phyloP scores from a whole-genome alignment of 2,888 invertebrate species.

The Galerucella calmariensis region DNA sequence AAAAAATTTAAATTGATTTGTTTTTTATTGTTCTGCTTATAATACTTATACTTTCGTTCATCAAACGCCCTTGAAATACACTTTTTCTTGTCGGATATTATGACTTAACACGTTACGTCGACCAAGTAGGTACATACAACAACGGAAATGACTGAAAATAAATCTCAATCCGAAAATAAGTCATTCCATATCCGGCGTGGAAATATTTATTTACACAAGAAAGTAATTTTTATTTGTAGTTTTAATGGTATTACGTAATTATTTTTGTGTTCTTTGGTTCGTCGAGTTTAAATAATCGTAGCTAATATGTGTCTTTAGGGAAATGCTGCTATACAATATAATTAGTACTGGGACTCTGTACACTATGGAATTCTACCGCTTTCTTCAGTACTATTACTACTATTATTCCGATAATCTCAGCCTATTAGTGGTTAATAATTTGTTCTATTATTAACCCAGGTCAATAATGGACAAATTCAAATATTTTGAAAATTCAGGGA shows the following conservation, averaged over 20 bases:
- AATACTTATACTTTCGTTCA: not conserved
- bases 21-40: too few species aligned
- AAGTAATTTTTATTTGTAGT: conserved; percentile 30
- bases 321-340: not conserved
- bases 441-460: too few species aligned
- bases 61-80: not conserved
- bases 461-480: too few species aligned
- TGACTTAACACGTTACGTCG: conserved; percentile 2
- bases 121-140: conserved; percentile 5
- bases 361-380: too few species aligned
- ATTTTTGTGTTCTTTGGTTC: conserved; percentile 6
- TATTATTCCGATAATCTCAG: too few species aligned
- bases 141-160: conserved; percentile 35
- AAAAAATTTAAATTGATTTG: too few species aligned
- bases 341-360: not conserved
- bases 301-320: conserved; percentile 2
- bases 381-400: too few species aligned
- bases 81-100: not conserved
- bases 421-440: too few species aligned
- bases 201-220: conserved; percentile 32
- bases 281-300: not conserved
- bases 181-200: conserved; percentile 36
- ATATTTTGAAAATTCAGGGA: too few species aligned
- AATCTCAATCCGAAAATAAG: conserved; percentile 33
- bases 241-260: conserved; percentile 16